Conservation (phyloP, 2,113 vertebrate species). For the Himantopus leucocephalus region DNA sequence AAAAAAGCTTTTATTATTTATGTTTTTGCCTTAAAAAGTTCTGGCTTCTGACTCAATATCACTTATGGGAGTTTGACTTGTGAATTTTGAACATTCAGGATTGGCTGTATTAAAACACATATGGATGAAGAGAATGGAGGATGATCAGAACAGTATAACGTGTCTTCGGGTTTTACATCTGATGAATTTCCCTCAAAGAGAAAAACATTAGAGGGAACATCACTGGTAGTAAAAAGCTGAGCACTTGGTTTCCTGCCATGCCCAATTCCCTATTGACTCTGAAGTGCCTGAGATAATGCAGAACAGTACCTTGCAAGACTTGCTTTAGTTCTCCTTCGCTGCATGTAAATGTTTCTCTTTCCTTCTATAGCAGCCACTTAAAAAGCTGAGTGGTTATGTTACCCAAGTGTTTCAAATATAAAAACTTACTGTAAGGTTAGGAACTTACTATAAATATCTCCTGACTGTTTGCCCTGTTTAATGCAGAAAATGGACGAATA, state of each 20-base stretch:
- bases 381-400: not conserved
- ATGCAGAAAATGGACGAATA: not conserved
- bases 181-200: not conserved
- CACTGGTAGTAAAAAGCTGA: slow-evolving; percentile 1
- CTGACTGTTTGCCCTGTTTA: not conserved
- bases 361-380: not conserved
- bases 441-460: not conserved
- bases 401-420: not conserved
- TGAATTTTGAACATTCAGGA: not conserved
- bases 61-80: not conserved
- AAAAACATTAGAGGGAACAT: slow-evolving; percentile 18
- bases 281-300: slow-evolving; percentile 30
- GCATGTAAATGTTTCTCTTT: slow-evolving; percentile 33
- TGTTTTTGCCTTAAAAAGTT: not conserved
- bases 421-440: not conserved
- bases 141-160: not conserved
- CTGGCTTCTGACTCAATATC: not conserved
- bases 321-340: not conserved
- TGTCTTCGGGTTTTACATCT: not conserved
- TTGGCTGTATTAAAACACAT: not conserved
- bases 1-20: not conserved
- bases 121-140: not conserved
- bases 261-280: not conserved
- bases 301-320: not conserved
- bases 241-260: slow-evolving; percentile 22